These are phyloP conservation scores for Dromococcyx pavoninus DNA, from an alignment of 2,797 vertebrate species.

Conservation along the genomic window DNA sequence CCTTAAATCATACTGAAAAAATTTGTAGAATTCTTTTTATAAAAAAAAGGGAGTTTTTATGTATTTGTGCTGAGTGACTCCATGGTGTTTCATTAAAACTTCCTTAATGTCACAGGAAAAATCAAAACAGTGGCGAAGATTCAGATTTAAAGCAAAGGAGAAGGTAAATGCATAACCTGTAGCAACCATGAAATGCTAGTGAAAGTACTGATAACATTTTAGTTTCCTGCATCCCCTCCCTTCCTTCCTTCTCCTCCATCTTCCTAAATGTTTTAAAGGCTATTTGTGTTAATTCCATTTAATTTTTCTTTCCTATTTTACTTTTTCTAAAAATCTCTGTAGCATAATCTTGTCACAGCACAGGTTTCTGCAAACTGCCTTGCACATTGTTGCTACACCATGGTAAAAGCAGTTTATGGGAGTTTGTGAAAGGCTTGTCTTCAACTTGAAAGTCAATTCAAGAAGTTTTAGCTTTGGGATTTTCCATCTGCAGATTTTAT, in stretches of 20 bases:
- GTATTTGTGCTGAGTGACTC: not conserved
- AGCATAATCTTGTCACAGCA: not conserved
- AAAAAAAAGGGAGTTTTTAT: not conserved
- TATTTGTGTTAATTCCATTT: not conserved
- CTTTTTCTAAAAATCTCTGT: not conserved
- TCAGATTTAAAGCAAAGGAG: constrained; percentile 82
- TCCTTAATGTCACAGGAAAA: constrained; percentile 74
- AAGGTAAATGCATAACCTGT: constrained; percentile 71
- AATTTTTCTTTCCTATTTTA: not conserved
- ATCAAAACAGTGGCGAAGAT: constrained; percentile 81
- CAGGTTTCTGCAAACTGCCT: not conserved
- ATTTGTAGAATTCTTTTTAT: no score
- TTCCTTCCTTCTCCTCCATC: not conserved
- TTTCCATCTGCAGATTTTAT: not conserved
- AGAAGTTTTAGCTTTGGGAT: not conserved
- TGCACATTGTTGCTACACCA: not conserved
- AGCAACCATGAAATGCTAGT: not conserved
- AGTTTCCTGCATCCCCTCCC: not conserved
- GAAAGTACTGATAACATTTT: not conserved
- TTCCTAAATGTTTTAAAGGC: not conserved
- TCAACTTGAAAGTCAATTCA: not conserved
- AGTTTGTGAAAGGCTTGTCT: not conserved
- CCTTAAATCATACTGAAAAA: not conserved
- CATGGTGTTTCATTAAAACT: not conserved
- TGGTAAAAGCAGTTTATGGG: not conserved